Evolutionary conservation across 2,113 vertebrate species (phyloP).

Genomic region (Syngnathus scovelli): DNA sequence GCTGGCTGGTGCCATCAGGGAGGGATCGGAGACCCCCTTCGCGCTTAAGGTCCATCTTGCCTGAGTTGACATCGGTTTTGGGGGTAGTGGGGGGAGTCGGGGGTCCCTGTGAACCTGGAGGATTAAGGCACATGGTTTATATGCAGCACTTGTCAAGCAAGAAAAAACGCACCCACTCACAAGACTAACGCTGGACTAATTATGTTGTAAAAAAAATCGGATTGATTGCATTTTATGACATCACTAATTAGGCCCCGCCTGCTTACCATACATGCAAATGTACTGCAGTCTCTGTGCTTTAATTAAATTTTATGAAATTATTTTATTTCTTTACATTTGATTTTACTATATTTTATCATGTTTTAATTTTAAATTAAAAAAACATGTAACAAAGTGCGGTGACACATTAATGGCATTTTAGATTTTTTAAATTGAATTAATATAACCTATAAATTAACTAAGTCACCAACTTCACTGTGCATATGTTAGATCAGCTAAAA

Average conservation of each 20-base stretch:
- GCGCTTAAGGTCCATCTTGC: constrained; percentile 88
- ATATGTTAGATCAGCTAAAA: no score
- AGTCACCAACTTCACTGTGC: no score
- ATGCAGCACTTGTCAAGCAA: neutral
- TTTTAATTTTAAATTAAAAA: no score
- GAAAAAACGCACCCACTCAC: neutral
- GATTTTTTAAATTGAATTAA: no score
- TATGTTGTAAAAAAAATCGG: neutral
- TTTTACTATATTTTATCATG: no score
- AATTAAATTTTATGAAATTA: no score
- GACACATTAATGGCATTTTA: no score
- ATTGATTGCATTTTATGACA: neutral
- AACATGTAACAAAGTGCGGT: no score
- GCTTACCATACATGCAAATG: neutral
- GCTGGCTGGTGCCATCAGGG: constrained; percentile 76
- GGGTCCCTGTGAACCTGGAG: constrained; percentile 83
- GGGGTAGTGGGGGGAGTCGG: constrained; percentile 93
- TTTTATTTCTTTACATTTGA: no score
- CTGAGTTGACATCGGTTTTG: constrained; percentile 84
- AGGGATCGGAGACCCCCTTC: constrained; percentile 78
- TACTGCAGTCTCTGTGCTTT: no score
- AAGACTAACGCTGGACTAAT: neutral
- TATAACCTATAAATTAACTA: no score
- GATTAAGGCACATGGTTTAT: neutral
- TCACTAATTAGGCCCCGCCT: neutral